These are phyloP conservation scores for Lepus townsendii DNA, from an alignment of 2,797 vertebrate species.

Conservation along the genomic window DNA sequence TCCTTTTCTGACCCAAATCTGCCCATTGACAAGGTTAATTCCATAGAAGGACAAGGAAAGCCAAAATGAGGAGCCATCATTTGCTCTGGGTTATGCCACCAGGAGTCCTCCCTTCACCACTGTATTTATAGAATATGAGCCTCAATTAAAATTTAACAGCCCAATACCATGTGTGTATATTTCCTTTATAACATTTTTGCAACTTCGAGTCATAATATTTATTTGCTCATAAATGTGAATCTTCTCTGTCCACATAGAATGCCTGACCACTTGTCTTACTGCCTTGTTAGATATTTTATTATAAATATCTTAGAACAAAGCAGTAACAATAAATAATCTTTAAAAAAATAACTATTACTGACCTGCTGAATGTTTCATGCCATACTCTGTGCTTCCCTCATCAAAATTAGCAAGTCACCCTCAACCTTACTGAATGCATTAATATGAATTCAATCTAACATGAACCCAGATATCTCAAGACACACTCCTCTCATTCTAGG, in stretches of 20 bases:
- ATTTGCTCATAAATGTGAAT: not conserved
- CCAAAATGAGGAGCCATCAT: not conserved
- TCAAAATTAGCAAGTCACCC: not conserved
- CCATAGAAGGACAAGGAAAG: not conserved
- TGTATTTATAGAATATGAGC: not conserved
- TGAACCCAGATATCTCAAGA: not conserved
- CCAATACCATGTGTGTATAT: not conserved
- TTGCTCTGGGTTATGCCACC: not conserved
- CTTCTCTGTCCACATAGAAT: not conserved
- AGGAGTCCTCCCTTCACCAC: not conserved
- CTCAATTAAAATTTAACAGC: not conserved
- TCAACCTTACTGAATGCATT: not conserved
- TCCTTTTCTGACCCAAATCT: not conserved
- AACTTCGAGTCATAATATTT: not conserved
- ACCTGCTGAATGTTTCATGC: not conserved
- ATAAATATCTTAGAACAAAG: not conserved
- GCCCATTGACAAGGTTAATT: not conserved
- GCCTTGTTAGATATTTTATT: slow-evolving; percentile 30
- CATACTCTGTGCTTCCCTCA: not conserved
- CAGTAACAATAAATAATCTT: slow-evolving; percentile 7
- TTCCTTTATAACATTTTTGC: not conserved
- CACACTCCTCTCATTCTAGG: not conserved
- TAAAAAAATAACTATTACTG: not conserved
- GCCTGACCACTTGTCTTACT: not conserved
- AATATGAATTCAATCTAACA: not conserved